Evolutionary conservation across 2,797 vertebrate genomes (phyloP).

Genomic region (Paguma larvata): DNA sequence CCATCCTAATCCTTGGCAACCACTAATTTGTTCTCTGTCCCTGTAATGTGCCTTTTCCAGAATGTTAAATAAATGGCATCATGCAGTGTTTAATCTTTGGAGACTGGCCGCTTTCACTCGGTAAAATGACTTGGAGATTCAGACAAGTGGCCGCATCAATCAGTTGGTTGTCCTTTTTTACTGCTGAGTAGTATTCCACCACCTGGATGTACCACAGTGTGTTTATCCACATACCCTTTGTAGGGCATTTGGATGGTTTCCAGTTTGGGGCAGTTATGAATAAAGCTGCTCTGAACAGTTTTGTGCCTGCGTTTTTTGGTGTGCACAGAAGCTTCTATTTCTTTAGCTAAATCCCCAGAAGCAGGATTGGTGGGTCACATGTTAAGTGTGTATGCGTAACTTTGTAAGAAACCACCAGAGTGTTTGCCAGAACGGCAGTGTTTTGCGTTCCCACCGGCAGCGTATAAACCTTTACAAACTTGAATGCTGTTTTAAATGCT

Average conservation of each 20-base stretch:
- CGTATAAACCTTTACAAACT: neutral
- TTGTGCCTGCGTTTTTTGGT: neutral
- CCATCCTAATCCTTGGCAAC: neutral
- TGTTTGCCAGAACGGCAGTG: neutral
- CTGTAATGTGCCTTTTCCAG: neutral
- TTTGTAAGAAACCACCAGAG: neutral
- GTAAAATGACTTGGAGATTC: neutral
- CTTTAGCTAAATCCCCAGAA: neutral
- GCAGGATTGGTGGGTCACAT: neutral
- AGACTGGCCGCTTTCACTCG: neutral
- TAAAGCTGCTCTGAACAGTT: neutral
- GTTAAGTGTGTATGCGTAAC: neutral
- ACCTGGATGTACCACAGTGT: neutral
- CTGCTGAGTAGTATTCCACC: neutral
- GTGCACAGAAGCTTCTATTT: neutral
- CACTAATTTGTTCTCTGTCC: neutral
- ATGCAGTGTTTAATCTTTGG: neutral
- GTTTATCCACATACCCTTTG: neutral
- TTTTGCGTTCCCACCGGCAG: neutral
- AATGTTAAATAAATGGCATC: neutral
- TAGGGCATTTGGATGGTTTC: neutral
- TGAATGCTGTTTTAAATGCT: neutral
- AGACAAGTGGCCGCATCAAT: fast-evolving
- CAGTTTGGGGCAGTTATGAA: neutral
- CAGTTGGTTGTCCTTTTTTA: neutral